Evolutionary conservation across 1,140 invertebrate species (phyloP).

Genomic region (Meloidogyne hapla): DNA sequence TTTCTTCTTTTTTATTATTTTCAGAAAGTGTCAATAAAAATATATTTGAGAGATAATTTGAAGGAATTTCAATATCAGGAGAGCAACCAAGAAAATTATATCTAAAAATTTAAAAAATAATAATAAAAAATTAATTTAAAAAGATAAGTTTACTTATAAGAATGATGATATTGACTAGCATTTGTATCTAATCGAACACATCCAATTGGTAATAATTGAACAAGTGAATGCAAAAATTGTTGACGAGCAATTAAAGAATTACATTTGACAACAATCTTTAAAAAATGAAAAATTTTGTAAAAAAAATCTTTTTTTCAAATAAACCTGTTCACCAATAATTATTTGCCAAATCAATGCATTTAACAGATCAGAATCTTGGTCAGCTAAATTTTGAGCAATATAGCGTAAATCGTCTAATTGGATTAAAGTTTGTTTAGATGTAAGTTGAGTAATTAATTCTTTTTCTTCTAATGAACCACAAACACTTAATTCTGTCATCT

Average conservation of each 20-base stretch:
- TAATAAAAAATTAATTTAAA: conserved; percentile 2
- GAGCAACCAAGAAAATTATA: conserved; percentile 43
- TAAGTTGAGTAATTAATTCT: conserved; percentile 36
- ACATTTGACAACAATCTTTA: conserved; percentile 38
- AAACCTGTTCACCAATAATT: conserved; percentile 42
- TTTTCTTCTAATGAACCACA: conserved; percentile 32
- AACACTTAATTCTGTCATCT: conserved; percentile 40
- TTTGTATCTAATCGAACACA: conserved; percentile 36
- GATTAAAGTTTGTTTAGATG: conserved; percentile 18
- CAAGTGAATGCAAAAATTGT: conserved; percentile 39
- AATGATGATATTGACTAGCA: conserved; percentile 24
- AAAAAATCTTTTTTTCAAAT: background rate
- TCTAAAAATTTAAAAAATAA: conserved; percentile 23
- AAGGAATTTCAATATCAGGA: conserved; percentile 24
- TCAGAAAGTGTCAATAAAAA: conserved; percentile 25
- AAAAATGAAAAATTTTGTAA: conserved; percentile 28
- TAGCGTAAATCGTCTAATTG: conserved; percentile 25
- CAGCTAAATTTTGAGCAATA: conserved; percentile 11
- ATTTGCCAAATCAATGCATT: conserved; percentile 37
- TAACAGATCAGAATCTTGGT: conserved; percentile 6
- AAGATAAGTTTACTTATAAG: conserved; percentile 29
- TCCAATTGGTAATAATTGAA: conserved; percentile 41
- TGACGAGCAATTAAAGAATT: conserved; percentile 18
- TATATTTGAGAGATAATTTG: conserved; percentile 23
- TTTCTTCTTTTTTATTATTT: background rate